Base-by-base conservation (phyloP, 2,888 invertebrate genomes). In the Eupithecia tripunctaria region DNA sequence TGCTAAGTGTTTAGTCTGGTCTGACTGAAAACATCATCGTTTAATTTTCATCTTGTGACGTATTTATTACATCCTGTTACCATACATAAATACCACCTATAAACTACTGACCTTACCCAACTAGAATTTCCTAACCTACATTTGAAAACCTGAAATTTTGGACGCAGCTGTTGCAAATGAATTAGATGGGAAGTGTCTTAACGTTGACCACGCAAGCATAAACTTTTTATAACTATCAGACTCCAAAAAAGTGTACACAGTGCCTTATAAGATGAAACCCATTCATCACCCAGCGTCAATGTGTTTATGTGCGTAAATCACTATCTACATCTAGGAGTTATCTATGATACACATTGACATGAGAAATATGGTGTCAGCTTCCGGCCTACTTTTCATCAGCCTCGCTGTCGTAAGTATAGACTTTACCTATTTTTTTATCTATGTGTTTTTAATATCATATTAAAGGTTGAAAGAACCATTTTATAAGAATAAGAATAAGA, bases 341-440 rank as follows among this genome's bases (percentile, higher is more conserved):
- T 85, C 83, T 82, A 76, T 78, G 72, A 73, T 70, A 80, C 71
- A 83, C 80, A 80, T 82, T 80, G 82, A 82, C 81, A 82, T 71
- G 81, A 77, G 73, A 79, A 85, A 80, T 80, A 89, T 91, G 89
- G 76, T 82, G 85, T 72, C 85, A 79, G 77, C 88, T 84, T 89
- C 88, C 87, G 88, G 83, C 76, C 85, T 91, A 84, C 80, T 90
- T 84, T 80, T 81, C 67, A 72, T 85, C 51, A 80, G 87, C 75
- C 78, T 88, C 60, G 78, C 80, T 79, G 78, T 87, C 79, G 91
- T 91, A 87, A 91, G 91, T 91, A 87, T 78, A 81, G 77, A 80
- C 82, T 82, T 81, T 82, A 79, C 79, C 78, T 78, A 75, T 73
- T 82, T 79, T 76, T 73, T 73, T 66, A 71, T 68, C 64, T 70